A percentile compares a stretch with the other conserved stretches of the same genome.
Conservation (phyloP, 1,140 invertebrate species). For the Kradibia gibbosae region DNA sequence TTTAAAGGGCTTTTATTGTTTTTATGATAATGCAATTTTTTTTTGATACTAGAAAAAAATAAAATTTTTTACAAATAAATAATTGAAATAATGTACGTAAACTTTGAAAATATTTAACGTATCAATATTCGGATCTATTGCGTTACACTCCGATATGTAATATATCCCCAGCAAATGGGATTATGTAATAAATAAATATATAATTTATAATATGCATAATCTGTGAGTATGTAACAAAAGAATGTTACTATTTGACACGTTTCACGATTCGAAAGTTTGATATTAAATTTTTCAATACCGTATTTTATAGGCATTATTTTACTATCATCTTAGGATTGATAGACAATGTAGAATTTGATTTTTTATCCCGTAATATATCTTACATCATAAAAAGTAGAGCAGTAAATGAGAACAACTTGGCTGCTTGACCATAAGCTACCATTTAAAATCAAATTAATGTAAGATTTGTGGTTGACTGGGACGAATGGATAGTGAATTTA, state of each 20-base stretch:
- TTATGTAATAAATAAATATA: background rate
- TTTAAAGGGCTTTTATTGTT: no score
- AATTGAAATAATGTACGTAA: no score
- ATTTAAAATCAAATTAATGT: constrained; percentile 13
- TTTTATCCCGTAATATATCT: background rate
- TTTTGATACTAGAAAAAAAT: no score
- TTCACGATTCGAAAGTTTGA: background rate
- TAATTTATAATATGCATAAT: background rate
- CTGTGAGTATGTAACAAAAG: background rate
- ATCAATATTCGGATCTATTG: background rate
- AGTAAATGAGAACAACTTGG: background rate
- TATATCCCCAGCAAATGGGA: background rate
- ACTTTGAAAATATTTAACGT: background rate
- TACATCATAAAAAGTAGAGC: background rate
- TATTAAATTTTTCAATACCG: background rate
- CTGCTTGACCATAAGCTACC: background rate
- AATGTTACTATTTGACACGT: background rate
- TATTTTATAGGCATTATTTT: background rate
- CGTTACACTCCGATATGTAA: background rate
- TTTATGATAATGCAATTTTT: no score
- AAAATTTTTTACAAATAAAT: no score
- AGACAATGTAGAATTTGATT: background rate
- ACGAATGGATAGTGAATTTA: background rate
- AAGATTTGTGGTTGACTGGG: constrained; percentile 6
- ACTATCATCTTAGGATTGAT: background rate